Base-by-base conservation (phyloP, 2,797 vertebrate genomes). In the Enteromius fasciolatus region DNA sequence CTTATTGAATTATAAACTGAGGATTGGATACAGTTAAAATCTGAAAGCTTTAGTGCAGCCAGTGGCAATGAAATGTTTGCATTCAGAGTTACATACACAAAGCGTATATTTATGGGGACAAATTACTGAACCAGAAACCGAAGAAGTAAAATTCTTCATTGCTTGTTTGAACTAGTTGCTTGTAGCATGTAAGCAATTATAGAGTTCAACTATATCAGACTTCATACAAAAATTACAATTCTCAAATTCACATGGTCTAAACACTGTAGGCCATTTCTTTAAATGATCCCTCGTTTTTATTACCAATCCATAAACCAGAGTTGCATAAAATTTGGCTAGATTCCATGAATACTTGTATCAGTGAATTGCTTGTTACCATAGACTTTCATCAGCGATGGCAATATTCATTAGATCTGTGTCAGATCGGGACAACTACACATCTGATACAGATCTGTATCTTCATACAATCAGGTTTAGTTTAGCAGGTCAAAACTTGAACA, bases 151-250 rank as follows among this genome's bases (percentile, higher is more conserved):
- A 20, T 36, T 44, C 18, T 72, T 76, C 44, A 67, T 48, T 68
- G 72, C 50, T 44, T 76, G 57, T 44, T 44, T 8, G 48, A 41
- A 74, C 46, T 81, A 64, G 54, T 46, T 61, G 68, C 63, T 79
- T 79, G 50, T 28, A 69, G 79, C 44, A 64, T 10, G 33, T 69
- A 76, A 75, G 64, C 73, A 23, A 52, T 15, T 18, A 17, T 59
- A 48, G 17, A 52, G 46, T 69, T 76, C 41, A 44, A 57, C 44
- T 80, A 73, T 28, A 18, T 57, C 3, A 1, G 31, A 70, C n/a
- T 76, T 84, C 17, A 50, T 72, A 67, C 36, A 84, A 81, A 73
- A 52, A 12, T 64, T 50, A 20, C n/a, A 76, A 28, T 48, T 41
- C 17, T 57, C 46, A 75, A 63, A 31, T 76, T 31, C n/a, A 28